Evolutionary conservation across 2,888 invertebrate genomes (phyloP).

Genomic region (Diaperis boleti): DNA sequence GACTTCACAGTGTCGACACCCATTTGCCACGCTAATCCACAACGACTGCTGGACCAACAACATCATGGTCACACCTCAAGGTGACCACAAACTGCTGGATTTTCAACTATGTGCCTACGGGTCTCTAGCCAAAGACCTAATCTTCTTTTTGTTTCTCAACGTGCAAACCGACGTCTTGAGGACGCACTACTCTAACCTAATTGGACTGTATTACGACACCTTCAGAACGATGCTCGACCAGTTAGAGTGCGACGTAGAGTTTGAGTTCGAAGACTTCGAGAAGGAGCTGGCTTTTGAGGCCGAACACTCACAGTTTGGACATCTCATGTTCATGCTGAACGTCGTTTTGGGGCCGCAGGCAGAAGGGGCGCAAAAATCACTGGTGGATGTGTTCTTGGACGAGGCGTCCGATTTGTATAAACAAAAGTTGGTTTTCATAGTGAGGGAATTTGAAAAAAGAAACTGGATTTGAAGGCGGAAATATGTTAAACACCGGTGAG

Average conservation of each 20-base stretch:
- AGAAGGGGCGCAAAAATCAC: neutral
- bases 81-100: conserved; percentile 30
- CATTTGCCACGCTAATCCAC: conserved; percentile 69
- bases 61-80: conserved; percentile 66
- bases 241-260: conserved; percentile 56
- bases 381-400: neutral
- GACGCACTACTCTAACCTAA: conserved; percentile 64
- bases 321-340: neutral
- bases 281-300: conserved; percentile 62
- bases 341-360: conserved; percentile 2
- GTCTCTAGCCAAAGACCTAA: conserved; percentile 67
- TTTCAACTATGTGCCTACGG: conserved; percentile 48
- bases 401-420: neutral
- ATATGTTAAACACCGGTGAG: no score
- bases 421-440: neutral
- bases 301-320: neutral
- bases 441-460: neutral
- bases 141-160: conserved; percentile 68
- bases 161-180: conserved; percentile 62
- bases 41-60: conserved; percentile 73
- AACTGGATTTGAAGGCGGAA: no score
- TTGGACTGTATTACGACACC: conserved; percentile 66
- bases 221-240: conserved; percentile 63
- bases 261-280: conserved; percentile 61
- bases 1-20: conserved; percentile 53